These are phyloP conservation scores for Silurus lanzhouensis DNA, from an alignment of 2,797 vertebrate genomes.

Conservation along the genomic window DNA sequence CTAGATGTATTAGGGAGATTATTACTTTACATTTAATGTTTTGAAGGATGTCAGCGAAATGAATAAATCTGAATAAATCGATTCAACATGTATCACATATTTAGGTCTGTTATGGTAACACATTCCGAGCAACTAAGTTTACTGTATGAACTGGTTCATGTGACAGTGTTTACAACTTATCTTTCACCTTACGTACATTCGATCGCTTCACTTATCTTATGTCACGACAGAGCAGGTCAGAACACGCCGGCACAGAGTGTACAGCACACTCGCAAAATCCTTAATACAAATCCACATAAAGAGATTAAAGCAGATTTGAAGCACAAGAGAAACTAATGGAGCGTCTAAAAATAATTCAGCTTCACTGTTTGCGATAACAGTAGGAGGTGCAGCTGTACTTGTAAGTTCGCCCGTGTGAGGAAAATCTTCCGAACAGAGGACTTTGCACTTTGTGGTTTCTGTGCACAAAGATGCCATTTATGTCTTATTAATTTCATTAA, in stretches of 20 bases:
- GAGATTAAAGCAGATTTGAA: not conserved
- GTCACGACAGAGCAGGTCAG: not conserved
- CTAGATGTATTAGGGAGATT: not conserved
- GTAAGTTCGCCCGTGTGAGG: not conserved
- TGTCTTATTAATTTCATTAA: not conserved
- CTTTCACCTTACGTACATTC: not conserved
- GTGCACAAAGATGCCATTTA: not conserved
- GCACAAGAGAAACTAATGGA: not conserved
- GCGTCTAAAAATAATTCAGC: not conserved
- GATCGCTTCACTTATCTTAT: not conserved
- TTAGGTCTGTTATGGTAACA: not conserved
- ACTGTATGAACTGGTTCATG: not conserved
- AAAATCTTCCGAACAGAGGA: not conserved
- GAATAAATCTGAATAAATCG: not conserved
- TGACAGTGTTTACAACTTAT: not conserved
- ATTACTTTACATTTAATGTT: not conserved
- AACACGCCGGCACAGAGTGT: too few species aligned
- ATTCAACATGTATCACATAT: too few species aligned
- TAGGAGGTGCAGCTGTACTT: not conserved
- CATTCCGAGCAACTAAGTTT: not conserved
- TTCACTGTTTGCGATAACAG: not conserved
- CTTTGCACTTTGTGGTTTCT: not conserved
- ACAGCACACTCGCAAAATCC: too few species aligned
- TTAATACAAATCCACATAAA: not conserved
- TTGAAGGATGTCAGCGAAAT: too few species aligned